phyloP scores from a whole-genome alignment of 2,888 invertebrate species.

The Latrodectus hesperus region DNA sequence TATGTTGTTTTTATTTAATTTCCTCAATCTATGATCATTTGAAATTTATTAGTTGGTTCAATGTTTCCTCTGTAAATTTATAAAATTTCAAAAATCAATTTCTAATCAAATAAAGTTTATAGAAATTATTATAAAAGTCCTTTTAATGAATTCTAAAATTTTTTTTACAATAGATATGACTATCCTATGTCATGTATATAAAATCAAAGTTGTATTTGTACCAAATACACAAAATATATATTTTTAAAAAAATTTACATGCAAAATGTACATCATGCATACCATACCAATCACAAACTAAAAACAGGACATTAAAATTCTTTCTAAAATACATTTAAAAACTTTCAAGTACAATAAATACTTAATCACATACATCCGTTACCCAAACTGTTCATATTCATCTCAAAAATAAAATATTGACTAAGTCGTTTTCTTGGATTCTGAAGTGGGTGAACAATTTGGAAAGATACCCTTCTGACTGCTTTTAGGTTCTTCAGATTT shows the following conservation, averaged over 20 bases:
- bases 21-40: too few relatives aligned
- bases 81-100: too few relatives aligned
- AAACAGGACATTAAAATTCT: slow-evolving; percentile 52
- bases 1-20: too few relatives aligned
- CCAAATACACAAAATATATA: slow-evolving; percentile 55
- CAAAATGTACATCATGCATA: slow-evolving; percentile 55
- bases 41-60: too few relatives aligned
- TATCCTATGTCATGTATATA: slow-evolving; percentile 43
- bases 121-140: too few relatives aligned
- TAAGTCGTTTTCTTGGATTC: slow-evolving; percentile 4
- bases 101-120: too few relatives aligned
- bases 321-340: slow-evolving; percentile 56
- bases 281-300: slow-evolving; percentile 49
- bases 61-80: too few relatives aligned
- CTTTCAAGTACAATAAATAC: slow-evolving; percentile 56
- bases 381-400: not conserved
- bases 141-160: not conserved
- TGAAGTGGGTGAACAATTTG: not conserved
- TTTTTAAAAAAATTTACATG: slow-evolving; percentile 56
- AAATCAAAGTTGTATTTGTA: slow-evolving; percentile 40
- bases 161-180: slow-evolving; percentile 36
- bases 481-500: slow-evolving; percentile 17
- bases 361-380: slow-evolving; percentile 14
- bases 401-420: not conserved
- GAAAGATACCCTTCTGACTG: not conserved